A percentile compares a stretch with the other conserved stretches of the same genome.
phyloP scores from a whole-genome alignment of 2,113 vertebrate genomes.

The Tyrannus savana region DNA sequence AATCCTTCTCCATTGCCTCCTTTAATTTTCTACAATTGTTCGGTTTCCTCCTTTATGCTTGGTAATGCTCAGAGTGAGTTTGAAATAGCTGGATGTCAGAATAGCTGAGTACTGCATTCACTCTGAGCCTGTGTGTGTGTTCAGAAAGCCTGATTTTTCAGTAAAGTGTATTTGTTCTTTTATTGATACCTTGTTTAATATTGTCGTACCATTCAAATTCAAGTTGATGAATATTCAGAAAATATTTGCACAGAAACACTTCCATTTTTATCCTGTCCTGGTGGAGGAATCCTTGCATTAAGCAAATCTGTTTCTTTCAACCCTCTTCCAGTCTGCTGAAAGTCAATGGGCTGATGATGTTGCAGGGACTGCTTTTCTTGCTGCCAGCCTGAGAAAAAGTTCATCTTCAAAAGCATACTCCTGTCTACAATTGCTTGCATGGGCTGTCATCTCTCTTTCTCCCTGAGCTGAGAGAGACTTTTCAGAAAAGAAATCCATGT shows the following conservation, averaged over 20 bases:
- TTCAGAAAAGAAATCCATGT: neutral
- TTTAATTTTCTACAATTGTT: neutral
- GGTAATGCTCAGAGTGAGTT: neutral
- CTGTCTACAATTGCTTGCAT: accelerated
- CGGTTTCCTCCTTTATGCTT: neutral
- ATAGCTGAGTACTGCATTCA: too few relatives aligned
- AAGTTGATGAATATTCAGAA: neutral
- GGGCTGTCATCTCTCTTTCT: neutral
- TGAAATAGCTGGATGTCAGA: too few relatives aligned
- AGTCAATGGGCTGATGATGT: neutral
- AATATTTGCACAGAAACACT: neutral
- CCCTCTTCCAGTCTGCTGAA: neutral
- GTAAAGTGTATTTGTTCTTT: neutral
- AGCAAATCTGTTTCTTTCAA: neutral
- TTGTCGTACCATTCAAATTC: neutral
- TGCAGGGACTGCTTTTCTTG: neutral
- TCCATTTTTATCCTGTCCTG: neutral
- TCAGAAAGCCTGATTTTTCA: neutral
- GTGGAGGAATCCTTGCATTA: neutral
- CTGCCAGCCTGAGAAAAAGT: neutral
- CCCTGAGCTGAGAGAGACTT: neutral
- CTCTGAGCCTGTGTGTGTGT: too few relatives aligned
- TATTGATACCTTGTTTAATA: neutral
- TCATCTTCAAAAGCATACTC: neutral
- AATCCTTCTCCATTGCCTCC: neutral